phyloP scores from a whole-genome alignment of 2,888 invertebrate species.

The Deroplatys truncata region DNA sequence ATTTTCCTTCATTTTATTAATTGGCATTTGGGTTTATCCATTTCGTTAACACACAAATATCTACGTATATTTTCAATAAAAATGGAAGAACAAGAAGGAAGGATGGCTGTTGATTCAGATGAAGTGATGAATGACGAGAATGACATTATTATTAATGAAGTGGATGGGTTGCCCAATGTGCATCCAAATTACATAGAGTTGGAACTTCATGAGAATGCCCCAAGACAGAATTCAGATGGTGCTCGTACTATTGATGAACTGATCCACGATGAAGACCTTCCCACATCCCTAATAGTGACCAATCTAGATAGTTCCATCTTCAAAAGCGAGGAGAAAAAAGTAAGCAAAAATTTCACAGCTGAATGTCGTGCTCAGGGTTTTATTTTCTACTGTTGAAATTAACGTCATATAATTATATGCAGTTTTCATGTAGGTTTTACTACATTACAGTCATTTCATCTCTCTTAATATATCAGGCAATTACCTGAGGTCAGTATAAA shows the following conservation, averaged over 20 bases:
- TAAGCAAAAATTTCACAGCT: slow-evolving; percentile 30
- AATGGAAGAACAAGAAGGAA: slow-evolving; percentile 28
- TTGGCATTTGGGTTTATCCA: neutral
- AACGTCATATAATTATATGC: no score
- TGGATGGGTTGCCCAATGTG: slow-evolving; percentile 79
- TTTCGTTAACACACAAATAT: neutral
- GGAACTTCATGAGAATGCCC: slow-evolving; percentile 51
- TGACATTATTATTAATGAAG: slow-evolving; percentile 66
- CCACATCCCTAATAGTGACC: slow-evolving; percentile 85
- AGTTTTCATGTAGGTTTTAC: no score
- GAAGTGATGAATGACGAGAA: slow-evolving; percentile 26
- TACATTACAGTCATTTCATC: no score
- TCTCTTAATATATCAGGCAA: no score
- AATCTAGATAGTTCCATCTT: slow-evolving; percentile 81
- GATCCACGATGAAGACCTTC: slow-evolving; percentile 70
- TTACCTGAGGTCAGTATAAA: no score
- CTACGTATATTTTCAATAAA: neutral
- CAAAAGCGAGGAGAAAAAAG: slow-evolving; percentile 50
- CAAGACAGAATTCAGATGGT: slow-evolving; percentile 36
- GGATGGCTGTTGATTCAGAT: slow-evolving; percentile 28
- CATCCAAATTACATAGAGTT: slow-evolving; percentile 73
- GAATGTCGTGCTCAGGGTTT: no score
- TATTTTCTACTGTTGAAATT: no score
- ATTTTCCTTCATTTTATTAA: neutral
- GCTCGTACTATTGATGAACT: slow-evolving; percentile 57